Evolutionary conservation across 2,113 vertebrate species (phyloP).

Genomic region (Lipophrys pholis): DNA sequence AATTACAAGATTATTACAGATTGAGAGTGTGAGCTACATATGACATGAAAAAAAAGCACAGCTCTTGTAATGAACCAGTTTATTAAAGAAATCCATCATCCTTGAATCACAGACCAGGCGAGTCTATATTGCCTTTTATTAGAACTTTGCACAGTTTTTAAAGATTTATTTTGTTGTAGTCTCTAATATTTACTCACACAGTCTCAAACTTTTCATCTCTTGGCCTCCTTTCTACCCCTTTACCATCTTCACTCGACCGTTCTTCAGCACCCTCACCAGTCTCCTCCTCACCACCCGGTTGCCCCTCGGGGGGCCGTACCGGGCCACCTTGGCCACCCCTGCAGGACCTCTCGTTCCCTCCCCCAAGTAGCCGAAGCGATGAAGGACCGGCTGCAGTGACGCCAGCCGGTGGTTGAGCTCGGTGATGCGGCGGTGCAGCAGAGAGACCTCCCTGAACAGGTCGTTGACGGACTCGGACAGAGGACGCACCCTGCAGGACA

Average conservation of each 20-base stretch:
- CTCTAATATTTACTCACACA: conserved; percentile 12
- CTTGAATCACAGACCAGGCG: conserved; percentile 9
- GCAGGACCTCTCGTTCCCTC: conserved; percentile 43
- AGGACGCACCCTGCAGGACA: conserved; percentile 82
- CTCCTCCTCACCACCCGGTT: conserved; percentile 69
- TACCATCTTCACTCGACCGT: conserved; percentile 26
- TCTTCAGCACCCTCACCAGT: conserved; percentile 71
- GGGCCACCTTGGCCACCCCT: conserved; percentile 45
- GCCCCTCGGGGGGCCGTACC: conserved; percentile 39
- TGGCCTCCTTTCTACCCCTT: neutral
- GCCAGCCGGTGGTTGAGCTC: conserved; percentile 86
- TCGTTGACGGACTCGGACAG: conserved; percentile 85
- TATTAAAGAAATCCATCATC: conserved; percentile 26
- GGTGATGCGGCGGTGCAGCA: conserved; percentile 82
- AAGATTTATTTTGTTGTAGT: neutral
- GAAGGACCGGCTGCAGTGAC: conserved; percentile 83
- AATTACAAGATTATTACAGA: too few species aligned
- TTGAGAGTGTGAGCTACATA: neutral
- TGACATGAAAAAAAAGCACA: neutral
- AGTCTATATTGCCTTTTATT: neutral
- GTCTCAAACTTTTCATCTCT: neutral
- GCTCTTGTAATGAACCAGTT: conserved; percentile 4
- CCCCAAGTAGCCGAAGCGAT: conserved; percentile 83
- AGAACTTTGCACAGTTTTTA: conserved; percentile 3
- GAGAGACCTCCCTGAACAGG: conserved; percentile 85